These are phyloP conservation scores for Forbesichthys papilliferus DNA, from an alignment of 2,113 vertebrate genomes.

Conservation along the genomic window DNA sequence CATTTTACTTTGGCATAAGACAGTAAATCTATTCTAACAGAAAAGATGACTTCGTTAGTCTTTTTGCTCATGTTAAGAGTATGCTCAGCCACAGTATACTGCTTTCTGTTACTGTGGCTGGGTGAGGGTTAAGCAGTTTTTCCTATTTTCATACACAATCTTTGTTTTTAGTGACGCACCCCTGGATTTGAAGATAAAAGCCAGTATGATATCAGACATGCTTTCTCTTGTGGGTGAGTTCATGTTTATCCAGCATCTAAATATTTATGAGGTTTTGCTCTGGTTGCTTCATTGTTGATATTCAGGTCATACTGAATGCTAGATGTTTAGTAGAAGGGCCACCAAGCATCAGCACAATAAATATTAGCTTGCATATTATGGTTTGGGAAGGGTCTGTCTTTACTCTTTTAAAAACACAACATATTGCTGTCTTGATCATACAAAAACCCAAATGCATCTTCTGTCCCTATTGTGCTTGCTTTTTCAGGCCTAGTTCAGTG, in stretches of 20 bases:
- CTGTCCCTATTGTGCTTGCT: not conserved
- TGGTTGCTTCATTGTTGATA: not conserved
- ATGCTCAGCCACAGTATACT: not conserved
- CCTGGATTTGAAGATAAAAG: constrained; percentile 98
- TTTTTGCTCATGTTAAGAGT: constrained; percentile 2
- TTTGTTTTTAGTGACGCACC: constrained; percentile 85
- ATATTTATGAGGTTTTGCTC: constrained; percentile 3
- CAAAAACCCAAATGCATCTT: not conserved
- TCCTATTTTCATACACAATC: not conserved
- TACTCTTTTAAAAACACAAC: not conserved
- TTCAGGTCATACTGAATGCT: not conserved
- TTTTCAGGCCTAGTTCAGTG: not conserved
- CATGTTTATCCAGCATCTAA: constrained; percentile 25
- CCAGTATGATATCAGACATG: constrained; percentile 99
- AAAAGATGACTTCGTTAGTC: constrained; percentile 9
- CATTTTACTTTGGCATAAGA: constrained; percentile 20
- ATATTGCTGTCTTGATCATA: not conserved
- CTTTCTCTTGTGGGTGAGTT: constrained; percentile 97
- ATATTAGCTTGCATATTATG: too few relatives aligned
- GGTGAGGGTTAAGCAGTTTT: not conserved
- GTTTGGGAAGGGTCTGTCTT: too few relatives aligned
- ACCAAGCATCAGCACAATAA: too few relatives aligned
- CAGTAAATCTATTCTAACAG: constrained; percentile 24
- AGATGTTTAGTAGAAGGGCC: too few relatives aligned
- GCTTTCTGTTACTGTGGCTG: constrained; percentile 19